Percentiles rank a stretch among this genome's conserved stretches.
Evolutionary conservation across 1,140 invertebrate species (phyloP).

Genomic region (Delia radicum): DNA sequence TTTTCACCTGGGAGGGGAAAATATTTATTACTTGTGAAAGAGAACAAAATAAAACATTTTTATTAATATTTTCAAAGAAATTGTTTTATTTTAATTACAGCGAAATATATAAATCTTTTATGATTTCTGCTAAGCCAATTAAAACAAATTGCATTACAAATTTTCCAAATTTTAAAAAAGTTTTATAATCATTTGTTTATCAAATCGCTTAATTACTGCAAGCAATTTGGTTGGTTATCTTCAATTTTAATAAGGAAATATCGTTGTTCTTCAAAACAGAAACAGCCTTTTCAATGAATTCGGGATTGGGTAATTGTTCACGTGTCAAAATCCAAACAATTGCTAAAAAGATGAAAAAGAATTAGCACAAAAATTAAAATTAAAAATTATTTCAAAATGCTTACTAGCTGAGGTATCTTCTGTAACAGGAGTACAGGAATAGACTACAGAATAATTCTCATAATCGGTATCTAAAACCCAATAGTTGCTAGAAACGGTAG

Average conservation of each 20-base stretch:
- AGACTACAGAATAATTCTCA: slow-evolving; percentile 23
- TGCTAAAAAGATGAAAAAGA: background rate
- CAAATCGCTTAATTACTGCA: background rate
- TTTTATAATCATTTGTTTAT: background rate
- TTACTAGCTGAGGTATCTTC: background rate
- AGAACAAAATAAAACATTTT: too few species aligned
- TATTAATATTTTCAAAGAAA: too few species aligned
- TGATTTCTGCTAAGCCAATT: too few species aligned
- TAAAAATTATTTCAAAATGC: background rate
- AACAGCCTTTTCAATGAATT: background rate
- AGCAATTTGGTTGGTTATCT: slow-evolving; percentile 10
- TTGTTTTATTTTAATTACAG: too few species aligned
- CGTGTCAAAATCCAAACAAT: slow-evolving; percentile 26
- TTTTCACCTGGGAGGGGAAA: too few species aligned
- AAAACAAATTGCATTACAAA: background rate
- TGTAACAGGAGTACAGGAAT: background rate
- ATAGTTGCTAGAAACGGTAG: slow-evolving; percentile 22
- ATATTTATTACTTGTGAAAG: too few species aligned
- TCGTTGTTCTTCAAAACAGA: background rate
- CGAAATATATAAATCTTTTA: too few species aligned
- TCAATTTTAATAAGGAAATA: background rate
- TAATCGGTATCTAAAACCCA: slow-evolving; percentile 29
- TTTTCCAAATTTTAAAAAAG: background rate
- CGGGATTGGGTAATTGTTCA: background rate
- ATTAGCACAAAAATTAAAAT: background rate